Percentiles rank a stretch among this genome's conserved stretches.
phyloP scores from a whole-genome alignment of 1,140 invertebrate species.

The Cyrtorhinus lividipennis region DNA sequence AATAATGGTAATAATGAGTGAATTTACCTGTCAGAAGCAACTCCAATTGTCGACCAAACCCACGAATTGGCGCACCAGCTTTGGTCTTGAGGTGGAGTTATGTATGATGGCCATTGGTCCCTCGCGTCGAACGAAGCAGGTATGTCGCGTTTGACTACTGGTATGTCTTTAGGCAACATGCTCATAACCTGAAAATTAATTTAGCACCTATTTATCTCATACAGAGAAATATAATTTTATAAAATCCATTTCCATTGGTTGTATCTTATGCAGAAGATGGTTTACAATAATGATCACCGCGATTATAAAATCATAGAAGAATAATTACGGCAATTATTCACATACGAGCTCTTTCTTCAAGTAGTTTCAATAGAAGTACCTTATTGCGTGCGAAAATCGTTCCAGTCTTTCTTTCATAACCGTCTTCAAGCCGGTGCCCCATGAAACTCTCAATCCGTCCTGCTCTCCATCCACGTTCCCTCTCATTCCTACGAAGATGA shows the following conservation, averaged over 20 bases:
- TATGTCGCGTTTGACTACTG: constrained; percentile 40
- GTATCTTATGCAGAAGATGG: no score
- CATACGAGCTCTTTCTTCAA: no score
- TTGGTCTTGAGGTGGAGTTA: constrained; percentile 70
- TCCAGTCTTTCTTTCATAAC: constrained; percentile 56
- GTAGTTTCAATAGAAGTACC: no score
- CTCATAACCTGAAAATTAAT: constrained; percentile 37
- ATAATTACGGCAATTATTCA: no score
- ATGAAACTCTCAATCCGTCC: constrained; percentile 69
- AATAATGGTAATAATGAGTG: no score
- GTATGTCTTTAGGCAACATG: constrained; percentile 50
- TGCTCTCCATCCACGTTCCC: constrained; percentile 46
- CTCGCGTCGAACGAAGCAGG: constrained; percentile 60
- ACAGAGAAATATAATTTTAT: no score
- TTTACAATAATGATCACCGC: no score
- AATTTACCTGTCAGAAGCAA: constrained; percentile 53
- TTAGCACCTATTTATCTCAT: background rate
- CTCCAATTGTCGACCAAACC: constrained; percentile 71
- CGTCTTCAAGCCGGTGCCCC: constrained; percentile 66
- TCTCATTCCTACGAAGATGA: background rate
- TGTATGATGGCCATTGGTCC: constrained; percentile 50
- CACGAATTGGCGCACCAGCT: constrained; percentile 79
- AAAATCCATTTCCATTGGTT: no score
- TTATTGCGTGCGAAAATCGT: constrained; percentile 32
- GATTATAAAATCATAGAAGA: no score